Evolutionary conservation across 2,888 invertebrate species (phyloP), one percentile per base, ranked within the genome.

Genomic region (Griposia aprilina): DNA sequence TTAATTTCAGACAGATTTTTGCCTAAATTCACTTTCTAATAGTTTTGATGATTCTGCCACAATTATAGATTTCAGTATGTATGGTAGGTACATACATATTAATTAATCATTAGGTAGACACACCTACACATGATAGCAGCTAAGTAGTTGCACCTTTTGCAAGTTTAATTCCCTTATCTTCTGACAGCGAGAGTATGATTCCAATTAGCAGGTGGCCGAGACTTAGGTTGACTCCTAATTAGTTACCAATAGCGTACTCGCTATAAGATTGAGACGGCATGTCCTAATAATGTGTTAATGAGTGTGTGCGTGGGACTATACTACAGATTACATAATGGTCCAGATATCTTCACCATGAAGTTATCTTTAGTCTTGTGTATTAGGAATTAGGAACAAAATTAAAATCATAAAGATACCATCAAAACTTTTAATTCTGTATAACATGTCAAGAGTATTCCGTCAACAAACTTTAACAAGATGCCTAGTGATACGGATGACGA

Each of bases 401-500:
- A 62, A 73, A 68, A 66, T 55, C 20, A 70, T 30, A 52, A 13
- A 36, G 50, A 50, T 69, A 36, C 63, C 66, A 83, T 72, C 76
- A 80, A 76, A 86, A 83, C 74, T 65, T 75, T 76, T 52, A 80
- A 88, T 72, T 82, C 65, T 74, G 70, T 86, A 78, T 74, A 87
- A 87, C 77, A 74, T 65, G 77, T 88, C 86, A 73, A 79, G 69
- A 82, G 73, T 83, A 71, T 83, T 83, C 82, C 63, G 82, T 83
- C 82, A 82, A 85, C 71, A 85, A 82, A 81, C 75, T 81, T 74
- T 65, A 73, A 76, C 72, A 82, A 82, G 77, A 83, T 83, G 86
- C 20, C 41, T 82, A 76, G 72, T 73, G 83, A 82, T 73, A 86
- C 87, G 85, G 85, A 90, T 86, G 86, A 86, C 80, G 83, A 82